phyloP scores from a whole-genome alignment of 2,888 invertebrate species.

The Lithophane semibrunnea region DNA sequence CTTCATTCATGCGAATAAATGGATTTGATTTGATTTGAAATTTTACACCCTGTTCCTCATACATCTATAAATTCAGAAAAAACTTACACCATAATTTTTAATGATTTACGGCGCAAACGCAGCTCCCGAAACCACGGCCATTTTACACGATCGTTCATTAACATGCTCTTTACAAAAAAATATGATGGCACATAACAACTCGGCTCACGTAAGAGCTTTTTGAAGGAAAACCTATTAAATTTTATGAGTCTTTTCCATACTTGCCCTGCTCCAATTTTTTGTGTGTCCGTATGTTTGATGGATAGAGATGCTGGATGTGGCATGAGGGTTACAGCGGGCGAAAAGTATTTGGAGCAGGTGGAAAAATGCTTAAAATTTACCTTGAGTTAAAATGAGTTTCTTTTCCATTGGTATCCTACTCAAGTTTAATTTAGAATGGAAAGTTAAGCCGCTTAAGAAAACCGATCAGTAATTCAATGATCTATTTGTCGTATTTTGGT shows the following conservation, averaged over 20 bases:
- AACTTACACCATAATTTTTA: slow-evolving; percentile 44
- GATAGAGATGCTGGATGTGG: slow-evolving; percentile 73
- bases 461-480: neutral
- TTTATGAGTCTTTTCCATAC: slow-evolving; percentile 89
- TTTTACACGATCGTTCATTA: slow-evolving; percentile 79
- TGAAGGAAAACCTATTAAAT: slow-evolving; percentile 89
- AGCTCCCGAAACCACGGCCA: slow-evolving; percentile 68
- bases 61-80: slow-evolving; percentile 16
- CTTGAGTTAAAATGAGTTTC: neutral
- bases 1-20: no score
- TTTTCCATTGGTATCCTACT: no score
- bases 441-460: neutral
- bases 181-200: slow-evolving; percentile 80
- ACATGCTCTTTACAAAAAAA: slow-evolving; percentile 75
- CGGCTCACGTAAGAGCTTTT: slow-evolving; percentile 86
- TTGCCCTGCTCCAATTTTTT: slow-evolving; percentile 89
- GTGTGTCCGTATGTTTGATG: slow-evolving; percentile 67
- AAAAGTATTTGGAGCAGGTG: neutral
- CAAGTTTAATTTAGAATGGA: neutral
- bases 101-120: slow-evolving; percentile 66
- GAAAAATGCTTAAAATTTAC: no score
- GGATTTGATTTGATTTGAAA: no score
- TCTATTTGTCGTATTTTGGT: no score
- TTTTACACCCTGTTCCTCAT: no score
- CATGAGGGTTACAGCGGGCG: neutral